Percentiles rank a stretch among this genome's conserved stretches.
phyloP scores from a whole-genome alignment of 2,888 invertebrate genomes.

The Listrodromus nycthemerus region DNA sequence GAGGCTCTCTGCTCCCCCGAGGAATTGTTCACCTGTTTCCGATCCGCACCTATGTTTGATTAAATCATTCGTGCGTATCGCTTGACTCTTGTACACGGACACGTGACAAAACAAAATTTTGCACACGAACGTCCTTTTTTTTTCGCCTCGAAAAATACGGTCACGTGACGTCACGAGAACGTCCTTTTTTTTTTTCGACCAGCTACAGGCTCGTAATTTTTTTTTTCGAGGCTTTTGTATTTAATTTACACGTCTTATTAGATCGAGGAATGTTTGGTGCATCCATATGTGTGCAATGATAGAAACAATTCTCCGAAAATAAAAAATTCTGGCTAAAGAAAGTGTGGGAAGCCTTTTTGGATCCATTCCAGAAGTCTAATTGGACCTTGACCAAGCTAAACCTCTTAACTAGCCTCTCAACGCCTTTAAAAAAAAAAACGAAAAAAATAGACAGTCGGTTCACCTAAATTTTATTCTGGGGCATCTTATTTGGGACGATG shows the following conservation, averaged over 20 bases:
- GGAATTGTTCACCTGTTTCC: constrained; percentile 14
- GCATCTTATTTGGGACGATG: not conserved
- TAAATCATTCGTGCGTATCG: not conserved
- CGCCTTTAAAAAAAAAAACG: not conserved
- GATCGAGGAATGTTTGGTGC: not conserved
- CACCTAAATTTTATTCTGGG: not conserved
- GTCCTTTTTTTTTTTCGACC: constrained; percentile 32
- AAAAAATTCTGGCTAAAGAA: constrained; percentile 9
- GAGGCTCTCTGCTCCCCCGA: not conserved
- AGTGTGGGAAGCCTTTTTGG: constrained; percentile 39
- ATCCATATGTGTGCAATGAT: not conserved
- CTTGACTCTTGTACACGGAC: not conserved
- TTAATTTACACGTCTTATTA: not conserved
- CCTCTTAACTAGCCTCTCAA: not conserved
- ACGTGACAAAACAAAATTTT: constrained; percentile 34
- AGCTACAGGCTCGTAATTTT: not conserved
- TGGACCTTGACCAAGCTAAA: constrained; percentile 7
- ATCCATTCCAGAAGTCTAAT: constrained; percentile 46
- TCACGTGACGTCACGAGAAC: constrained; percentile 48
- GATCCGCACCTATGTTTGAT: constrained; percentile 18
- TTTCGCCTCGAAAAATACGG: constrained; percentile 16
- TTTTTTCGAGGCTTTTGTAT: not conserved
- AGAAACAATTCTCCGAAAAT: not conserved
- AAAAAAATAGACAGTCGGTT: not conserved
- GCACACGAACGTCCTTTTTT: constrained; percentile 33